Evolutionary conservation across 2,113 vertebrate genomes (phyloP), one percentile per base, ranked within the genome.

Genomic region (Malurus cyaneus): DNA sequence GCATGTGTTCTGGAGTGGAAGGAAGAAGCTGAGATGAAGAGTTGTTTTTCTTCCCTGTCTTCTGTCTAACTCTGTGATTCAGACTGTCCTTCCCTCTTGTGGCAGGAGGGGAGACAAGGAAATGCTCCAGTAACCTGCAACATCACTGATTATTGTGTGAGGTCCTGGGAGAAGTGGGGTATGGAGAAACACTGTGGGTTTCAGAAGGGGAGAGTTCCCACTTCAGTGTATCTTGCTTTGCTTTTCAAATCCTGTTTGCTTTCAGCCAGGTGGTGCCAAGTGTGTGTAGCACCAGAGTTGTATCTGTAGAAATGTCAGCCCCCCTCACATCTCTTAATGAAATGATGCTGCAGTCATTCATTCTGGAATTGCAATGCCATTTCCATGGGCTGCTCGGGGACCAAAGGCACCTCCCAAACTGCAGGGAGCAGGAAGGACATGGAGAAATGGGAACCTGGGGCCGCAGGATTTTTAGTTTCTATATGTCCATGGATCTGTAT

Each of bases 101-200:
- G 42, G 67, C 86, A 91, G 72, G 69, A 47, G 71, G 53, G 32
- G 72, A 86, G 36, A 54, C 18, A 66, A 86, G 50, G 87, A 87
- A 59, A 67, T 54, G 53, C 52, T 85, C 76, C 92, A 74, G 20
- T 94, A 95, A 95, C 86, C 93, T 74, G 65, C 64, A 97, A 91
- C 92, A 96, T 71, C 64, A 74, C 74, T 96, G 94, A 97, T 96
- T 94, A 97, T 69, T 80, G 66, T 65, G 70, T 71, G 52, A 77
- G 52, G 14, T 94, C 86, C 86, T 52, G 18, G 49, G 95, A 97
- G 86, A 95, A 96, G 83, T 89, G 41, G 41, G 67, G 50, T 46
- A 54, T 54, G n/a, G 67, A 91, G 86, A 93, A 71, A 79, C 62
- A n/a, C 56, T 76, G 69, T 5, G 3, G 46, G 66, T 84, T 92